phyloP scores from a whole-genome alignment of 2,888 invertebrate genomes.

The Apamea anceps region DNA sequence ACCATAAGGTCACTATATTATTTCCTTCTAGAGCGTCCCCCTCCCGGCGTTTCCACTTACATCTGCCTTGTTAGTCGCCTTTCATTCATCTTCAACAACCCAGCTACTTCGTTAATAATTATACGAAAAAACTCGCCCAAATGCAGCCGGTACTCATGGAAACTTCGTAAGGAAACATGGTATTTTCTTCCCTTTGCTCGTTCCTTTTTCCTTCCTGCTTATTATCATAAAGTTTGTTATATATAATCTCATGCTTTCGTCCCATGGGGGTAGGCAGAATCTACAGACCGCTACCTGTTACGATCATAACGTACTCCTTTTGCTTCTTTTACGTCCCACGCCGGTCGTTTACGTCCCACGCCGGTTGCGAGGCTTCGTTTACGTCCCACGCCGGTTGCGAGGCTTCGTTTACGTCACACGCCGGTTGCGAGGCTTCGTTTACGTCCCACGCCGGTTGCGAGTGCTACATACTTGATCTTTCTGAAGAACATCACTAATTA shows the following conservation, averaged over 20 bases:
- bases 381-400: too few relatives aligned
- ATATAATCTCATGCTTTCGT: neutral
- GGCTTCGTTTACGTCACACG: too few relatives aligned
- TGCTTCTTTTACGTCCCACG: neutral
- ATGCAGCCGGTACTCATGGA: conserved; percentile 2
- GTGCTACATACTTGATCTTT: neutral
- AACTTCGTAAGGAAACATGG: conserved; percentile 2
- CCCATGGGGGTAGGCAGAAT: neutral
- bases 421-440: too few relatives aligned
- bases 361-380: neutral
- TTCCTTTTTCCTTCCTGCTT: conserved; percentile 7
- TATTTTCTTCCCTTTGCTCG: conserved; percentile 8
- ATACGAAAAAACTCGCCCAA: conserved; percentile 8
- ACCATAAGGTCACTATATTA: neutral
- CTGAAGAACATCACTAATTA: neutral
- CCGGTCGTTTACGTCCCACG: neutral
- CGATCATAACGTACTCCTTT: neutral
- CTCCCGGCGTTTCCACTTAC: too few relatives aligned
- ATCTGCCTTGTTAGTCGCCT: too few relatives aligned
- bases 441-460: neutral
- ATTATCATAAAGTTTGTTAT: conserved; percentile 24
- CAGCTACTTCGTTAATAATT: too few relatives aligned
- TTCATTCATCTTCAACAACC: too few relatives aligned
- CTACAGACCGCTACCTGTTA: neutral
- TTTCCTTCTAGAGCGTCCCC: too few relatives aligned